Base-by-base conservation (phyloP, 2,797 vertebrate species). In the Thalassophryne amazonica region DNA sequence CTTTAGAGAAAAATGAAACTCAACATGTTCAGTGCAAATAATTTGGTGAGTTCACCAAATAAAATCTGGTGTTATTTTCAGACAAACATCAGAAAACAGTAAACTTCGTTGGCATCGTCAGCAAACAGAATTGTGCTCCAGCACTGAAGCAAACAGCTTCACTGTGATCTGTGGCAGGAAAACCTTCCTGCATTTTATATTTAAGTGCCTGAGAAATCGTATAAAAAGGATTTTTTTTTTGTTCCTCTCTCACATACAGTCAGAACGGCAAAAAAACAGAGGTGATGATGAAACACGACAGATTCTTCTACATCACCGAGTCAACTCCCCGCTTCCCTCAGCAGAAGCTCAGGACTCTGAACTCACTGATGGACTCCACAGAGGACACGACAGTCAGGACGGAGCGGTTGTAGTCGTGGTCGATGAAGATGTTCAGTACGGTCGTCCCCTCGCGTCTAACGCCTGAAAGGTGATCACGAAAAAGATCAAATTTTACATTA, bases 341-440 rank as follows among this genome's bases (percentile, higher is more conserved):
- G 24, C 11, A 42, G 45, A 1, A 12, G 6, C 14, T 4, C 10
- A 6, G 28, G 7, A 21, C 8, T 11, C 7, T 13, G 23, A 27
- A 72, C 88, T 91, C 66, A 93, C 89, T 41, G 70, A 92, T 84
- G 1, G 56, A 67, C 48, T 88, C 78, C 28, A 91, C 35, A 36
- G 58, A 67, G 54, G 75, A 74, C 60, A 86, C 88, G 40, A 93
- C 88, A 22, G 89, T 90, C 78, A 92, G 90, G 76, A 93, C 86
- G 0, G 88, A 93, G 49, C 89, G 90, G 69, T 92, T 93, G 58
- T 86, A 94, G 60, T 89, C 87, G 7, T 67, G 62, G 81, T 93
- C 89, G 50, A 86, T 91, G 73, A 92, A 94, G 80, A 88, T 88
- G 78, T 91, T 93, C 47, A 93, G 72, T 45, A 92, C 88, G 1